A percentile compares a stretch with the other conserved stretches of the same genome.
Conservation (phyloP, 2,113 vertebrate genomes). For the Argyrosomus japonicus region DNA sequence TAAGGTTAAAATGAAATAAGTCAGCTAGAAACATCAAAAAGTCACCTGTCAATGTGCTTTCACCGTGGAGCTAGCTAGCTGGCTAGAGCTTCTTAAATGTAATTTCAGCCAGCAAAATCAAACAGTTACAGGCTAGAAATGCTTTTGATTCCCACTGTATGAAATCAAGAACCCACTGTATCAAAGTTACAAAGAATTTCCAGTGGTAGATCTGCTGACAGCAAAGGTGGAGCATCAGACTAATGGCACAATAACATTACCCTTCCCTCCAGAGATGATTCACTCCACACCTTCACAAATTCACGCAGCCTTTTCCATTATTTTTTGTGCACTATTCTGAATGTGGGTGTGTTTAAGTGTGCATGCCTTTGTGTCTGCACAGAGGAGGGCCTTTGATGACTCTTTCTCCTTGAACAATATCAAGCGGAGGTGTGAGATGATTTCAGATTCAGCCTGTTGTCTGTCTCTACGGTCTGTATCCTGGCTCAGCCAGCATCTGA, state of each 20-base stretch:
- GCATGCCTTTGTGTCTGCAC: conserved; percentile 43
- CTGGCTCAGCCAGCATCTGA: conserved; percentile 63
- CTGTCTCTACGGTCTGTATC: conserved; percentile 47
- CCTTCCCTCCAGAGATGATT: conserved; percentile 23
- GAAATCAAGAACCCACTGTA: not conserved
- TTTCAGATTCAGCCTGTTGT: conserved; percentile 69
- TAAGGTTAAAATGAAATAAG: not conserved
- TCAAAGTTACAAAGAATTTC: not conserved
- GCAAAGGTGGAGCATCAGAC: not conserved
- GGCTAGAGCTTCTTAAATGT: not conserved
- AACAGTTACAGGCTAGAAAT: not conserved
- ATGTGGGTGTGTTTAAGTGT: conserved; percentile 37
- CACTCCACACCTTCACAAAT: conserved; percentile 24
- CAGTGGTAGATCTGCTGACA: not conserved
- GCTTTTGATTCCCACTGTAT: not conserved
- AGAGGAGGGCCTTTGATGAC: conserved; percentile 56
- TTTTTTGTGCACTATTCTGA: conserved; percentile 44
- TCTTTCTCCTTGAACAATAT: conserved; percentile 78
- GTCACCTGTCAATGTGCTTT: not conserved
- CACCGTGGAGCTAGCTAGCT: not conserved
- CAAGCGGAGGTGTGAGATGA: conserved; percentile 73
- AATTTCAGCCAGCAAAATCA: not conserved
- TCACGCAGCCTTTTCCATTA: conserved; percentile 26
- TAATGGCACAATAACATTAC: conserved; percentile 17
- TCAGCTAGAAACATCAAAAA: not conserved